These are phyloP conservation scores for Drosophila antonietae DNA, from an alignment of 2,888 invertebrate genomes.

Conservation along the genomic window DNA sequence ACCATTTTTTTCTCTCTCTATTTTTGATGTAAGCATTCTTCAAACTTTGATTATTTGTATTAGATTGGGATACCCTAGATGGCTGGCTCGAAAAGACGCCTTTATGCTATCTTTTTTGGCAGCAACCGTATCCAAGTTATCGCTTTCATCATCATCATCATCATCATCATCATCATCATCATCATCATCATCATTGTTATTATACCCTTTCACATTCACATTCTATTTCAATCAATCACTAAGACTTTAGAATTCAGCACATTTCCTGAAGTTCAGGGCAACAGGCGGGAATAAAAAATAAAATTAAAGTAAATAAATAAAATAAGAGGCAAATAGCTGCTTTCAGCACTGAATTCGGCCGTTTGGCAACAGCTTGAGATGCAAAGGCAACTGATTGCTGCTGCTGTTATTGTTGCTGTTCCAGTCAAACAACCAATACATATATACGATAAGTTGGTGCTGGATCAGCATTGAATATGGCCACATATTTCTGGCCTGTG, in stretches of 20 bases:
- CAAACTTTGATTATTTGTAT: slow-evolving; percentile 7
- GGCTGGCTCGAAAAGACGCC: background rate
- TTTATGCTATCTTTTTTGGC: background rate
- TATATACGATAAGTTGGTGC: slow-evolving; percentile 6
- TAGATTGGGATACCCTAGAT: slow-evolving; percentile 3
- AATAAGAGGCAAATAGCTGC: slow-evolving; percentile 1
- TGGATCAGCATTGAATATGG: slow-evolving; percentile 24
- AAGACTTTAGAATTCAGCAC: slow-evolving; percentile 17
- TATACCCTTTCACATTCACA: slow-evolving; percentile 7
- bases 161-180: slow-evolving; percentile 3
- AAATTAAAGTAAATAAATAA: slow-evolving; percentile 2
- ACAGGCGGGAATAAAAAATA: background rate
- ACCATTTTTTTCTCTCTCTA: background rate
- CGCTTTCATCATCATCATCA: slow-evolving; percentile 1
- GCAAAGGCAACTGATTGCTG: background rate
- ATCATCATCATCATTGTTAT: slow-evolving; percentile 4
- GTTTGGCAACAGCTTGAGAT: background rate
- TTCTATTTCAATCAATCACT: slow-evolving; percentile 42
- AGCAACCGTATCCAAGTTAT: background rate
- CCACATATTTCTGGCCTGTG: slow-evolving; percentile 4
- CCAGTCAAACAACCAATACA: background rate
- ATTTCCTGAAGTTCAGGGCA: slow-evolving; percentile 1
- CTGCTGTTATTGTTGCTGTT: background rate
- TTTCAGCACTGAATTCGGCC: background rate
- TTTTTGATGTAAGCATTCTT: background rate